These are phyloP conservation scores for Ostrea denselamellosa DNA, from an alignment of 1,140 invertebrate genomes.

Conservation along the genomic window DNA sequence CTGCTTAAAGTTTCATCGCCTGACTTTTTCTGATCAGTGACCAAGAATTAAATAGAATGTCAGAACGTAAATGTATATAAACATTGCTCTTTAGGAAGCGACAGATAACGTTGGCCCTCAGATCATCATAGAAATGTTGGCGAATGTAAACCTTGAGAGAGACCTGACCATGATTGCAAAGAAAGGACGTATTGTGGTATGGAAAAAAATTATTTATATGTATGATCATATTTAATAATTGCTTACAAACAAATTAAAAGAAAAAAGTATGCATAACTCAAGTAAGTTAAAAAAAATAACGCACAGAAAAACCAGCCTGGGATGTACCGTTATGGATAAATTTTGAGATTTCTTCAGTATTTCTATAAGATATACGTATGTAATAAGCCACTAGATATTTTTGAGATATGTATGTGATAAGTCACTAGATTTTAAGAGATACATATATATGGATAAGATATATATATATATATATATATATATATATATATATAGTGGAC, in stretches of 20 bases:
- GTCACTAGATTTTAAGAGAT: too few species aligned
- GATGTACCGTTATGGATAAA: too few species aligned
- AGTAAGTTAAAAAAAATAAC: too few species aligned
- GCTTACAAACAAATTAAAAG: neutral
- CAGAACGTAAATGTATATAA: neutral
- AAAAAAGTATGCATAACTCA: too few species aligned
- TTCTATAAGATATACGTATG: too few species aligned
- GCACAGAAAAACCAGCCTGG: too few species aligned
- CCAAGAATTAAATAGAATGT: neutral
- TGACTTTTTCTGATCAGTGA: neutral
- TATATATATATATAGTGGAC: too few species aligned
- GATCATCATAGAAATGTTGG: conserved; percentile 83
- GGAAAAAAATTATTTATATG: neutral
- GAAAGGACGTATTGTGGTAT: conserved; percentile 71
- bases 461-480: too few species aligned
- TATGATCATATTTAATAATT: neutral
- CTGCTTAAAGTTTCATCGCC: neutral
- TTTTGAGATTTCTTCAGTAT: too few species aligned
- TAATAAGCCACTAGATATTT: neutral
- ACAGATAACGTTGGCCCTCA: conserved; percentile 79
- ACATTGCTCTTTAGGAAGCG: conserved; percentile 50
- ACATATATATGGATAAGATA: too few species aligned
- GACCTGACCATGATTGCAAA: conserved; percentile 80
- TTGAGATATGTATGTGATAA: too few species aligned
- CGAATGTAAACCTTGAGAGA: conserved; percentile 81